Percentiles rank a stretch among this genome's conserved stretches.
These are phyloP conservation scores for Atta texana DNA, from an alignment of 1,140 invertebrate genomes.

Conservation along the genomic window DNA sequence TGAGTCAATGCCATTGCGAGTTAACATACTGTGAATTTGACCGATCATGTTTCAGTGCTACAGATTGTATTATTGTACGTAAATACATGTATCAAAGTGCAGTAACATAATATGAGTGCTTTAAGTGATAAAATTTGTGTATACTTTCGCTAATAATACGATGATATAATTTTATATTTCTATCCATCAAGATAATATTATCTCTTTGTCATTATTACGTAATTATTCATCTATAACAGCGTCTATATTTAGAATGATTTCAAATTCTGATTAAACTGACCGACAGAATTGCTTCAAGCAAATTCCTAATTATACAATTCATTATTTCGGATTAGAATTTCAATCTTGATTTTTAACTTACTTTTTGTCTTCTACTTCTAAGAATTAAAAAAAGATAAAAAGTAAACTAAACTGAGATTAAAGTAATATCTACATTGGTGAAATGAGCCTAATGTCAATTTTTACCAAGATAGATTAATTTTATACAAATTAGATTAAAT, in stretches of 20 bases:
- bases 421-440: too few species aligned
- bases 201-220: background rate
- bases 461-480: too few species aligned
- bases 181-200: background rate
- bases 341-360: too few species aligned
- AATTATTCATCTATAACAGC: background rate
- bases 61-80: background rate
- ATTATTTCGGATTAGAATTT: too few species aligned
- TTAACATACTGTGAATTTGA: background rate
- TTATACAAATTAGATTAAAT: too few species aligned
- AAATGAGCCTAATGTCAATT: too few species aligned
- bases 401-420: too few species aligned
- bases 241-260: background rate
- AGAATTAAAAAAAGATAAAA: too few species aligned
- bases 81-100: background rate
- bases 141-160: background rate
- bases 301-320: too few species aligned
- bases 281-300: background rate
- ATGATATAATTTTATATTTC: background rate
- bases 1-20: too few species aligned
- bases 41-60: background rate
- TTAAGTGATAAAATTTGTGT: background rate
- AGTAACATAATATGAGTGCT: background rate
- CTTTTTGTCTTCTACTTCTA: too few species aligned
- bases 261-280: background rate